phyloP scores from a whole-genome alignment of 2,113 vertebrate species.

The Noturus placidus region DNA sequence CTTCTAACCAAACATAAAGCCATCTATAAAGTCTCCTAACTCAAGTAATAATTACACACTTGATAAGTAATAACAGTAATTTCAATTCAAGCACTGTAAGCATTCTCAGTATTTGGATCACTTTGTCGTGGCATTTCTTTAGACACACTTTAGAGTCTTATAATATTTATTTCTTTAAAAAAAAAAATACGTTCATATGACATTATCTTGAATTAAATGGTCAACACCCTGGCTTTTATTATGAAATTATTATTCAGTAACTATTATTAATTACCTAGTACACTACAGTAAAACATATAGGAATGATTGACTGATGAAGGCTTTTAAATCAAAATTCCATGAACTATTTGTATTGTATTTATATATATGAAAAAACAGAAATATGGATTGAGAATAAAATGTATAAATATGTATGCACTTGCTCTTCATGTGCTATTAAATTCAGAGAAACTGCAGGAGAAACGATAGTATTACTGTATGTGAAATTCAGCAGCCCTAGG shows the following conservation, averaged over 20 bases:
- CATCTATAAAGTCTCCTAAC: neutral
- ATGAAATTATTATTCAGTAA: neutral
- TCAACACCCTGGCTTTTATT: neutral
- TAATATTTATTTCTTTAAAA: neutral
- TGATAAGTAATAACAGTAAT: constrained; percentile 10
- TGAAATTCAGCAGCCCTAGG: neutral
- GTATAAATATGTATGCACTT: neutral
- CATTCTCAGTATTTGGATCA: constrained; percentile 2
- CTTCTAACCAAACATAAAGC: constrained; percentile 28
- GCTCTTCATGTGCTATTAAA: neutral
- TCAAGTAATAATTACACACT: neutral
- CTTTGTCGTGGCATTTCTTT: neutral
- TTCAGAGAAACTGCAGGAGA: neutral
- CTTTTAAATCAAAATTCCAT: neutral
- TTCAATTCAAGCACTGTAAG: neutral
- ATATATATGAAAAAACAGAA: neutral
- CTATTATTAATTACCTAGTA: neutral
- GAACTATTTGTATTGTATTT: neutral
- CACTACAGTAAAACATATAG: neutral
- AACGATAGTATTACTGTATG: neutral
- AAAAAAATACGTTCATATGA: neutral
- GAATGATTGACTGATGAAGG: neutral
- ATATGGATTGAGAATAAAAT: neutral
- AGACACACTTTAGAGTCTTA: neutral
- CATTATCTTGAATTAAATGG: neutral